These are phyloP conservation scores for Clytia hemisphaerica DNA, from an alignment of 30 jellyfish, hydroid and myxozoan species.

Conservation along the genomic window DNA sequence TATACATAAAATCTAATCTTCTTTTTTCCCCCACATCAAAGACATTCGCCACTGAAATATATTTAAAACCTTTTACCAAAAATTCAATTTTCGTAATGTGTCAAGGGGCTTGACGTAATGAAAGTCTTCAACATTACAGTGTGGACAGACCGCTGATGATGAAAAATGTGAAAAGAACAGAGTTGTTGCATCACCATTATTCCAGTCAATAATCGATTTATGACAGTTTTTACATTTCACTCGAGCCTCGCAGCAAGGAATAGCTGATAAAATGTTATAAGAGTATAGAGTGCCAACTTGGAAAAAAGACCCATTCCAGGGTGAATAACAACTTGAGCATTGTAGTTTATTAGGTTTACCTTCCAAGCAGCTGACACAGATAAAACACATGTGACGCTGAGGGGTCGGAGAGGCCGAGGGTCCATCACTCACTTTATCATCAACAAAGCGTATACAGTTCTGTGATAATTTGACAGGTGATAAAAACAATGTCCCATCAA, in stretches of 20 bases:
- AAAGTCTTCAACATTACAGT: constrained; percentile 32
- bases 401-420: neutral
- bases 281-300: constrained; percentile 39
- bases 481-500: constrained; percentile 42
- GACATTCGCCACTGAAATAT: too few species aligned
- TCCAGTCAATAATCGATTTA: constrained; percentile 20
- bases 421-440: neutral
- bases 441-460: neutral
- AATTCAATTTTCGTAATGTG: too few species aligned
- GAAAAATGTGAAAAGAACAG: constrained; percentile 28
- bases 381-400: constrained; percentile 15
- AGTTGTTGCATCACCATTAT: constrained; percentile 8
- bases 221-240: constrained; percentile 21
- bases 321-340: constrained; percentile 13
- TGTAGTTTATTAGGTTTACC: constrained; percentile 15
- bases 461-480: constrained; percentile 30
- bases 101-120: constrained; percentile 37
- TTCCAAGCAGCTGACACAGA: constrained; percentile 38
- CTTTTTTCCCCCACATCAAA: too few species aligned
- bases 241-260: constrained; percentile 31
- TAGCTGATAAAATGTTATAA: constrained; percentile 37
- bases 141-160: constrained; percentile 17
- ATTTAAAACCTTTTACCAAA: too few species aligned
- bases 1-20: too few species aligned
- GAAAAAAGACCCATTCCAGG: constrained; percentile 39